Conservation (phyloP, 2,113 vertebrate species). For the Marcusenius ussheri region DNA sequence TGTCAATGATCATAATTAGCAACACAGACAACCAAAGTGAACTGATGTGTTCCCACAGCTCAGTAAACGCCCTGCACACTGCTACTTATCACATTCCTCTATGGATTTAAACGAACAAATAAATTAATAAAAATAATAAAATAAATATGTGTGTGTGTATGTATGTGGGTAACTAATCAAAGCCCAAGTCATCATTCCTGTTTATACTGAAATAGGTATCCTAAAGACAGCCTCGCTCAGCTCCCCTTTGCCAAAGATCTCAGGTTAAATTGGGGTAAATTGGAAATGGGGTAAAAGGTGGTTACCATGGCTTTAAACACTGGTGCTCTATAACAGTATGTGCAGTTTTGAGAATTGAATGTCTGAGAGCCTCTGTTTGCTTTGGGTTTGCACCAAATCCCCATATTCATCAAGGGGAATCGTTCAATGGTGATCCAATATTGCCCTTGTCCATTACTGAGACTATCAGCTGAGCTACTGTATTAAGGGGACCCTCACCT, state of each 20-base stretch:
- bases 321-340: not conserved
- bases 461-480: not conserved
- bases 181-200: not conserved
- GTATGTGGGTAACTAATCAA: not conserved
- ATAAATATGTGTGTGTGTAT: not conserved
- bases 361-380: not conserved
- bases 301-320: slow-evolving; percentile 8
- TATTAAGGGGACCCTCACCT: slow-evolving; percentile 22
- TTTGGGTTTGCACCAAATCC: not conserved
- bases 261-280: not conserved
- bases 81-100: not conserved
- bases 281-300: not conserved
- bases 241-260: not conserved
- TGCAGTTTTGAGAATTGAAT: not conserved
- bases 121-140: not conserved
- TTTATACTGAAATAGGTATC: not conserved
- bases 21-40: not conserved
- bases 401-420: slow-evolving; percentile 23
- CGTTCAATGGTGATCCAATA: not conserved
- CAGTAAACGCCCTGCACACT: not conserved
- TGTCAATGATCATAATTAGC: not conserved
- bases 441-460: slow-evolving; percentile 26
- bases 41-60: not conserved
- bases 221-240: not conserved
- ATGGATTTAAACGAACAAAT: not conserved